Evolutionary conservation across 2,888 invertebrate species (phyloP), one percentile per base, ranked within the genome.

Genomic region (Agrotis clavis): DNA sequence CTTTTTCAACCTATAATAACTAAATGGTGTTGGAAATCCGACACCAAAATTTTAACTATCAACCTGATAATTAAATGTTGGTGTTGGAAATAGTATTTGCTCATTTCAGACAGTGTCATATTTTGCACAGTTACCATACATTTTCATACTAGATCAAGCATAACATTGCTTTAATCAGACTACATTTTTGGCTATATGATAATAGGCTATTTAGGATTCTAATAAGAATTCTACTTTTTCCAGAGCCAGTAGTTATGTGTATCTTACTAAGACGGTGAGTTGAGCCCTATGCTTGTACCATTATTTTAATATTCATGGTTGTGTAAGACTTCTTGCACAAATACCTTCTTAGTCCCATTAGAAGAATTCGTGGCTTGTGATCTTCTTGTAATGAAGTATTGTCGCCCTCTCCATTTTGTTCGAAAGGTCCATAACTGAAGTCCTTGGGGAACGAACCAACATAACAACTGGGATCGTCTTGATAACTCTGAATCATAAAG

Each of bases 281-380:
- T 19, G 4, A 30, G 13, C 14, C 4, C 11, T 21, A n/a, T 5
- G 35, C 18, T 50, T 54, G 41, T n/a, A 48, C 53, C 50, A 61
- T 57, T 62, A 57, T 53, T n/a, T 68, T 60, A 30, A 51, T 21
- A 68, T 41, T 62, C n/a, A 63, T 72, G 35, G 60, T 65, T 79
- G 62, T 62, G 6, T 19, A 54, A 53, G 50, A 51, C 16, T 57
- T 30, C 25, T 25, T 35, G 53, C 51, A 53, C 48, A 63, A 60
- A 21, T 92, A 98, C 98, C 98, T 98, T 92, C 99, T 97, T 19
- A 99, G 96, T 4, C 99, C 99, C 99, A 99, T 99, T 35, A 99
- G 95, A 50, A 99, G 96, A 89, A 99, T 99, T 86, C 99, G 97
- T 61, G 99, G 99, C 92, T 99, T 99, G 86, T 98, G 98, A 89